Percentiles rank a stretch among this genome's conserved stretches.
phyloP scores from a whole-genome alignment of 2,888 invertebrate genomes.

The Pharmacophagus antenor region DNA sequence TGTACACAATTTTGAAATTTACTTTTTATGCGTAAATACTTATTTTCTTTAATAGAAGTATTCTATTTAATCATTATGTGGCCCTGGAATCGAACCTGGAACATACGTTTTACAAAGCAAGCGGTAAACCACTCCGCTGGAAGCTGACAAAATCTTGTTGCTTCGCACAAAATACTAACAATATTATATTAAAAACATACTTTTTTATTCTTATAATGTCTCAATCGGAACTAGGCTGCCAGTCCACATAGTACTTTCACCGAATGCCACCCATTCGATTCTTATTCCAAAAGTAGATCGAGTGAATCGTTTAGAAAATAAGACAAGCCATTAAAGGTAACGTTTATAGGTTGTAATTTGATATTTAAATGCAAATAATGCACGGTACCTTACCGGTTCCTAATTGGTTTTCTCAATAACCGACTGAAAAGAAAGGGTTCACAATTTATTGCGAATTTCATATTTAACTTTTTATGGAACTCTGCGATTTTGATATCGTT shows the following conservation, averaged over 20 bases:
- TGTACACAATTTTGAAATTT: too few relatives aligned
- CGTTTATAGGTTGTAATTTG: conserved; percentile 27
- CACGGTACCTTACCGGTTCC: background rate
- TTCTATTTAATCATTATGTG: too few relatives aligned
- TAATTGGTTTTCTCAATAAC: background rate
- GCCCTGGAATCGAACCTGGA: too few relatives aligned
- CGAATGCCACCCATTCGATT: conserved; percentile 37
- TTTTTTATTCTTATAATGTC: conserved; percentile 35
- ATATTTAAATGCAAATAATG: conserved; percentile 28
- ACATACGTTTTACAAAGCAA: too few relatives aligned
- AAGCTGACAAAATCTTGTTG: background rate
- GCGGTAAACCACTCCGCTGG: too few relatives aligned
- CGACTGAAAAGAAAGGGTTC: background rate
- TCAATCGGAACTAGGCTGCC: conserved; percentile 46
- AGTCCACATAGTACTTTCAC: conserved; percentile 50
- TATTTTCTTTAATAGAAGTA: too few relatives aligned
- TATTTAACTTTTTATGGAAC: too few relatives aligned
- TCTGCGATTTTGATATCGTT: too few relatives aligned
- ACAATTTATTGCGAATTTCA: background rate
- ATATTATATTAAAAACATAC: background rate
- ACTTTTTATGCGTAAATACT: too few relatives aligned
- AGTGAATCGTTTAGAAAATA: conserved; percentile 41
- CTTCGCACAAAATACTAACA: background rate
- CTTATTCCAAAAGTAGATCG: conserved; percentile 37
- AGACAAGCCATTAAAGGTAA: conserved; percentile 24